Percentiles rank a stretch among this genome's conserved stretches.
Evolutionary conservation across 2,113 vertebrate species (phyloP).

Genomic region (Serinus canaria): DNA sequence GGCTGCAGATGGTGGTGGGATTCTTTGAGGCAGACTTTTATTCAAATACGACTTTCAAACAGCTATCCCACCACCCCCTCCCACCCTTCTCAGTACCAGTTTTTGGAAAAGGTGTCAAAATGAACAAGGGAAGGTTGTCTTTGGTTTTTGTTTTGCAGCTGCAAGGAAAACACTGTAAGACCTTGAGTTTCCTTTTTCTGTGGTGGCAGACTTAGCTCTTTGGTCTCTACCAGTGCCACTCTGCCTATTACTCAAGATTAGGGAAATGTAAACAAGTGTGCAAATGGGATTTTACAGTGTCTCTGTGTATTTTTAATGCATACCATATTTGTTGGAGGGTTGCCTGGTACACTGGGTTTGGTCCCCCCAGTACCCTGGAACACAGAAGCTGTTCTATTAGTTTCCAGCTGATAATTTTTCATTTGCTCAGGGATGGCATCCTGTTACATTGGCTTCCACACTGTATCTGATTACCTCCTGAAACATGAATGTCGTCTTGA

Average conservation of each 20-base stretch:
- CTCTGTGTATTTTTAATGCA: neutral
- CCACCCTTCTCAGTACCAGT: neutral
- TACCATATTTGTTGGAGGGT: neutral
- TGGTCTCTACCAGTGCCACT: neutral
- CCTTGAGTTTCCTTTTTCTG: neutral
- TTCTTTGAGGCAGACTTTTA: neutral
- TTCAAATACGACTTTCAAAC: neutral
- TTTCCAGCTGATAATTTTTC: neutral
- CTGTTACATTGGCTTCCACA: neutral
- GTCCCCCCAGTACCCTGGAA: neutral
- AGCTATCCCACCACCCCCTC: neutral
- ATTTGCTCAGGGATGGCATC: neutral
- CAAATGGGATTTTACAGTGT: neutral
- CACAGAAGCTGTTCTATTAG: neutral
- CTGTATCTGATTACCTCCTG: neutral
- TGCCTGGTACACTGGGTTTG: neutral
- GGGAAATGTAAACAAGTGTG: neutral
- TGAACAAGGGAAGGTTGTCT: neutral
- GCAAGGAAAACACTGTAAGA: neutral
- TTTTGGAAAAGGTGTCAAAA: neutral
- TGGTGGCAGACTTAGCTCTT: neutral
- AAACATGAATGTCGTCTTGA: neutral
- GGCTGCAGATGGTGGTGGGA: neutral
- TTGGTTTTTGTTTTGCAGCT: neutral
- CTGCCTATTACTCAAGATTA: neutral